Evolutionary conservation across 2,113 vertebrate species (phyloP).

Genomic region (Heterotis niloticus): DNA sequence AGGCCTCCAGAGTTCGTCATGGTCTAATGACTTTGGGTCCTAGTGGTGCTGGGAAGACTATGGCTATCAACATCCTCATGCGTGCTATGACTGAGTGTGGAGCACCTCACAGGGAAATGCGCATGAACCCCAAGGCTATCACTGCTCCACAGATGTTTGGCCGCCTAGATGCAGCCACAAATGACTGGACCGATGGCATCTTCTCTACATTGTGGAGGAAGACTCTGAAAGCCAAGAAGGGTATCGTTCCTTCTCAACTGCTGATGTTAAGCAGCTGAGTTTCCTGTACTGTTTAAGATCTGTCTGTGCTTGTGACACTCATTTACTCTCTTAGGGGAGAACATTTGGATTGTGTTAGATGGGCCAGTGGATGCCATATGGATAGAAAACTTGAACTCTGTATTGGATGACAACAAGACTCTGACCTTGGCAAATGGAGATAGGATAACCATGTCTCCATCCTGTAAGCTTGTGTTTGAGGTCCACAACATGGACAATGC

Average conservation of each 20-base stretch:
- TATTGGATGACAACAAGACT: slow-evolving; percentile 72
- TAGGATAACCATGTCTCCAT: slow-evolving; percentile 68
- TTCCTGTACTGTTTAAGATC: too few relatives aligned
- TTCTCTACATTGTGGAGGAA: slow-evolving; percentile 83
- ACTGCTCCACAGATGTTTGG: slow-evolving; percentile 83
- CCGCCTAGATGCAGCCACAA: slow-evolving; percentile 76
- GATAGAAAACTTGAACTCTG: slow-evolving; percentile 71
- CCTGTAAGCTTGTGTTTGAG: slow-evolving; percentile 72
- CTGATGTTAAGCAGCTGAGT: too few relatives aligned
- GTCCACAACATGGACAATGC: slow-evolving; percentile 74
- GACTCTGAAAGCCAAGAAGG: slow-evolving; percentile 80
- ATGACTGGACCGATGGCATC: slow-evolving; percentile 83
- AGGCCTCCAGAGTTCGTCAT: slow-evolving; percentile 75
- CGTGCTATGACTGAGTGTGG: slow-evolving; percentile 76
- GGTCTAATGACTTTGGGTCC: slow-evolving; percentile 81
- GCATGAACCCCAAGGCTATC: slow-evolving; percentile 84
- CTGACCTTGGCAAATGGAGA: slow-evolving; percentile 70
- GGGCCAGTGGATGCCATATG: slow-evolving; percentile 71
- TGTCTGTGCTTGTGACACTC: too few relatives aligned
- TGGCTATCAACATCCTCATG: slow-evolving; percentile 76
- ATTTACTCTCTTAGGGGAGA: slow-evolving; percentile 43
- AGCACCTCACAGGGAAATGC: slow-evolving; percentile 75
- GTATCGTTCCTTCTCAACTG: slow-evolving; percentile 26
- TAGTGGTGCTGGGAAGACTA: slow-evolving; percentile 75
- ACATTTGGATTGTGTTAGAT: slow-evolving; percentile 69